These are phyloP conservation scores for Sebastes nivosus DNA, from an alignment of 2,797 vertebrate genomes.

Conservation along the genomic window DNA sequence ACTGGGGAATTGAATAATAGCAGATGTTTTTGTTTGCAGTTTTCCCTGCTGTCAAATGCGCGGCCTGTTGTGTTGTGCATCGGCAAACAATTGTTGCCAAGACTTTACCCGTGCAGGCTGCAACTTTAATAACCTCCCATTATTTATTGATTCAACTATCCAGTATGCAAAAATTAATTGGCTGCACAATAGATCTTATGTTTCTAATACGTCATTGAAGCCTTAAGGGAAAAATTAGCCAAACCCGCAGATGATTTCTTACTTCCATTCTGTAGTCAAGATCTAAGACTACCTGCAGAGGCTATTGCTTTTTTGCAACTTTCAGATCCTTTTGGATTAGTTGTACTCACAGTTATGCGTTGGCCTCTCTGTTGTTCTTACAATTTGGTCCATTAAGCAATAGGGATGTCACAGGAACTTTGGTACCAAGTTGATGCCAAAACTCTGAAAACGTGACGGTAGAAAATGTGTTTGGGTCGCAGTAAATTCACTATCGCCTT, in stretches of 20 bases:
- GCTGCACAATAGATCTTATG: not conserved
- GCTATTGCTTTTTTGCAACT: not conserved
- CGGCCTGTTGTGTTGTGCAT: slow-evolving; percentile 1
- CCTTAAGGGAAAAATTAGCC: not conserved
- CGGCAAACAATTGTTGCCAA: not conserved
- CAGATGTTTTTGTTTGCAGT: slow-evolving; percentile 65
- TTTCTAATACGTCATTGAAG: not conserved
- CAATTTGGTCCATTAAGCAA: not conserved
- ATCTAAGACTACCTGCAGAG: not conserved
- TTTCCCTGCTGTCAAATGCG: slow-evolving; percentile 25
- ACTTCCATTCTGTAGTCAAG: not conserved
- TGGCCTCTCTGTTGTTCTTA: not conserved
- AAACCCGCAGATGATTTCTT: not conserved
- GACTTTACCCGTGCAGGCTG: not conserved
- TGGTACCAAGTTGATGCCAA: too few species aligned
- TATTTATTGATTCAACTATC: slow-evolving; percentile 40
- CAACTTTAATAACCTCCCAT: slow-evolving; percentile 1
- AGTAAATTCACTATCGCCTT: not conserved
- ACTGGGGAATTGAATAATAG: slow-evolving; percentile 69
- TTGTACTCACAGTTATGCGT: not conserved
- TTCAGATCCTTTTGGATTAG: not conserved
- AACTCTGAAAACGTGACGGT: too few species aligned
- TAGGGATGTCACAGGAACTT: not conserved
- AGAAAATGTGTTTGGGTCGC: not conserved
- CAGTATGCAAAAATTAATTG: slow-evolving; percentile 21